Conservation (phyloP, 2,113 vertebrate genomes). For the Pterocles gutturalis region DNA sequence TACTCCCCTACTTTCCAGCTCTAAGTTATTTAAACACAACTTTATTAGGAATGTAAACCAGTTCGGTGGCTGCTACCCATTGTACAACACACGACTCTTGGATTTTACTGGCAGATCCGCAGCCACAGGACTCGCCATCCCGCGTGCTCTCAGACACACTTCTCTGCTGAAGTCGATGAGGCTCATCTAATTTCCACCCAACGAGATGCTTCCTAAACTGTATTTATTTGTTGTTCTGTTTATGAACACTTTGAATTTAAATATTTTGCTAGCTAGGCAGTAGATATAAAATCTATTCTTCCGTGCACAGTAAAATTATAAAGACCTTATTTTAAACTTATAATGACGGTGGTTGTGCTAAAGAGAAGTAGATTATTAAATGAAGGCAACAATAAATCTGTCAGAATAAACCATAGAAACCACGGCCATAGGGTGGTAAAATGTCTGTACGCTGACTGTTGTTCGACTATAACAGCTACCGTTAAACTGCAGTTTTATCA, state of each 20-base stretch:
- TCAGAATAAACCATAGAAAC: constrained; percentile 55
- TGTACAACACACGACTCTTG: not conserved
- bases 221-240: constrained; percentile 25
- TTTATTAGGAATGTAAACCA: not conserved
- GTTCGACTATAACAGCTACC: constrained; percentile 63
- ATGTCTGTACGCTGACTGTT: constrained; percentile 62
- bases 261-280: constrained; percentile 20
- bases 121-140: not conserved
- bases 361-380: constrained; percentile 75
- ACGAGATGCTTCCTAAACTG: not conserved
- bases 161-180: not conserved
- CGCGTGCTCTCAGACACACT: not conserved
- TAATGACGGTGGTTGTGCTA: constrained; percentile 29
- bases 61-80: not conserved
- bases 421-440: constrained; percentile 59
- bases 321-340: constrained; percentile 53
- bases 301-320: constrained; percentile 61
- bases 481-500: constrained; percentile 76
- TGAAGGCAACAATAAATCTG: constrained; percentile 73
- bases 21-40: not conserved
- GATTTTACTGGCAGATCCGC: not conserved
- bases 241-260: not conserved
- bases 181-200: not conserved
- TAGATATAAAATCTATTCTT: constrained; percentile 4
- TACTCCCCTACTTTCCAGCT: not conserved